These are phyloP conservation scores for Pissodes strobi DNA, from an alignment of 1,140 invertebrate genomes.

Conservation along the genomic window DNA sequence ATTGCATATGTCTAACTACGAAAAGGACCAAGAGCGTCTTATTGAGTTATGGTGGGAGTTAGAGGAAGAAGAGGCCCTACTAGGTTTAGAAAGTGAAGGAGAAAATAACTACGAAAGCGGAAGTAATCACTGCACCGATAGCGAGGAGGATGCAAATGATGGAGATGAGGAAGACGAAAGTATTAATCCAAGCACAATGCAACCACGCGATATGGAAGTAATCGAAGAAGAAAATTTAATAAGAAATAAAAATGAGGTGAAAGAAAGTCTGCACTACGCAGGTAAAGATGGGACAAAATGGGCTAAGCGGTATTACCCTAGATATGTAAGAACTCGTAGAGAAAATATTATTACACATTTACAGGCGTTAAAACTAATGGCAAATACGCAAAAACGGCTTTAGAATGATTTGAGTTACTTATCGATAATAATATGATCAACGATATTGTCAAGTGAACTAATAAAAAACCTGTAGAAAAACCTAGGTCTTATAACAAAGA, in stretches of 20 bases:
- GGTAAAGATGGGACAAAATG: conserved; percentile 13
- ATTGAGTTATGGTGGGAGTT: background rate
- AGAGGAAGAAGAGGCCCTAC: background rate
- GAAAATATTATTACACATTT: conserved; percentile 43
- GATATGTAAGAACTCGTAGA: conserved; percentile 36
- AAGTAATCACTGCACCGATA: background rate
- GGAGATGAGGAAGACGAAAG: background rate
- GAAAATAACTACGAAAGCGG: background rate
- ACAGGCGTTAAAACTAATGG: conserved; percentile 39
- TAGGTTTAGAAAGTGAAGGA: background rate
- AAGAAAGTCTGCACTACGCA: background rate
- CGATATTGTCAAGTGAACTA: conserved; percentile 36
- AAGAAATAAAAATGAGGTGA: background rate
- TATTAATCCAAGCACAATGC: no score
- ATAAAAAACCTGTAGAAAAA: conserved; percentile 27
- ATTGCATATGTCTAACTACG: background rate
- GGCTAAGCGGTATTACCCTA: conserved; percentile 1
- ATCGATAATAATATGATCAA: conserved; percentile 40
- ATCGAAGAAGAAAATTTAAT: background rate
- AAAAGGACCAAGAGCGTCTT: background rate
- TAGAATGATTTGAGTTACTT: conserved; percentile 45
- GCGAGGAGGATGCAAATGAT: background rate
- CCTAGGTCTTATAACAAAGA: conserved; percentile 19
- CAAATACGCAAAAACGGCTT: conserved; percentile 36
- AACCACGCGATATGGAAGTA: no score